These are phyloP conservation scores for Penaeus japonicus DNA, from an alignment of 1,140 invertebrate species.

Conservation along the genomic window DNA sequence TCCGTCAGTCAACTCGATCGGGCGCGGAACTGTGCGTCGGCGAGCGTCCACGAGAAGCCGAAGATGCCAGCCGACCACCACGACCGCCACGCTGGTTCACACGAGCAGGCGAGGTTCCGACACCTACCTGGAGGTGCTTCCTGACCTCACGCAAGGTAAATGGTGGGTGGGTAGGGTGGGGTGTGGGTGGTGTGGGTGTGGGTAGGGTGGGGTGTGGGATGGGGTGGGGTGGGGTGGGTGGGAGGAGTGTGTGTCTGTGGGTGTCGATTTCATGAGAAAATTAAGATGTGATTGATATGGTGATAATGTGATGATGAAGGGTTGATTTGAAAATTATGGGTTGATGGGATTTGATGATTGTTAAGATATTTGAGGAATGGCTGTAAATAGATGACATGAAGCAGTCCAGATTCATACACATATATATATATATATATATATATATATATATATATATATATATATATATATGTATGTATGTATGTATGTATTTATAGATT, in stretches of 20 bases:
- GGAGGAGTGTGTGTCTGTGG: background rate
- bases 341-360: too few relatives aligned
- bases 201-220: background rate
- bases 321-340: too few relatives aligned
- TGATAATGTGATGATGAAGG: too few relatives aligned
- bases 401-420: too few relatives aligned
- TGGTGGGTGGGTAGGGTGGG: background rate
- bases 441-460: too few relatives aligned
- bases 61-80: slow-evolving; percentile 22
- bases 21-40: slow-evolving; percentile 52
- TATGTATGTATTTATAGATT: too few relatives aligned
- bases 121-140: slow-evolving; percentile 58
- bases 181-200: background rate
- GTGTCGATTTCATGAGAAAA: too few relatives aligned
- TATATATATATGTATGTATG: too few relatives aligned
- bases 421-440: too few relatives aligned
- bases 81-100: slow-evolving; percentile 47
- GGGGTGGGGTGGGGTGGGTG: background rate
- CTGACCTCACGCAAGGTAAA: slow-evolving; percentile 56
- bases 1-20: slow-evolving; percentile 49
- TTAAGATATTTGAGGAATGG: too few relatives aligned
- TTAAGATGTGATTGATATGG: too few relatives aligned
- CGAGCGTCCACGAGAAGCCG: slow-evolving; percentile 39
- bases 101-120: slow-evolving; percentile 56
- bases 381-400: too few relatives aligned